Percentiles rank a stretch among this genome's conserved stretches.
Evolutionary conservation across 2,113 vertebrate species (phyloP).

Genomic region (Lepisosteus oculatus): DNA sequence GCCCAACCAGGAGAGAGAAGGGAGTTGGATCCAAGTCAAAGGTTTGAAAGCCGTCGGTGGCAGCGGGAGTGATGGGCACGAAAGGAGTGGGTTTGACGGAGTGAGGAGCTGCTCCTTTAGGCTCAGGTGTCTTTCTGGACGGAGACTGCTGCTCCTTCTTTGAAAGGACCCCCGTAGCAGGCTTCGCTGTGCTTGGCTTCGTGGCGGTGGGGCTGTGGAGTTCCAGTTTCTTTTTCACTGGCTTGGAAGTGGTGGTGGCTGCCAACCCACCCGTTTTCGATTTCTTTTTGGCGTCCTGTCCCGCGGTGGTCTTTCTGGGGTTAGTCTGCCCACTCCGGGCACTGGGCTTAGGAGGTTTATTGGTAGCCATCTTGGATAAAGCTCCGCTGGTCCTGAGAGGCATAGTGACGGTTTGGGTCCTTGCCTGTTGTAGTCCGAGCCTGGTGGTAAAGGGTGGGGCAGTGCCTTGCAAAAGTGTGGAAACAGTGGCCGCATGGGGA

Average conservation of each 20-base stretch:
- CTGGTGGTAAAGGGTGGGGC: slow-evolving; percentile 40
- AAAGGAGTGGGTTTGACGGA: slow-evolving; percentile 45
- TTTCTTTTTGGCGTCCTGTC: slow-evolving; percentile 42
- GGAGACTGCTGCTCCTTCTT: slow-evolving; percentile 33
- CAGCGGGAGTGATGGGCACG: slow-evolving; percentile 60
- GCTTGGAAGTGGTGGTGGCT: slow-evolving; percentile 31
- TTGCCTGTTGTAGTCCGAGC: slow-evolving; percentile 39
- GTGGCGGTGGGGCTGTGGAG: slow-evolving; percentile 39
- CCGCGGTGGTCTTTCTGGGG: slow-evolving; percentile 37
- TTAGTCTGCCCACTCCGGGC: slow-evolving; percentile 10
- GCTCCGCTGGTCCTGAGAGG: slow-evolving; percentile 33
- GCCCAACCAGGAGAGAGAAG: slow-evolving; percentile 71
- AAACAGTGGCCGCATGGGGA: slow-evolving; percentile 21
- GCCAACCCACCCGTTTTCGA: slow-evolving; percentile 40
- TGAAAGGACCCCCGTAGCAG: slow-evolving; percentile 6
- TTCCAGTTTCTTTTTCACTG: slow-evolving; percentile 34
- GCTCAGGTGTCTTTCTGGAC: slow-evolving; percentile 47
- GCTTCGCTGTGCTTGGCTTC: slow-evolving; percentile 19
- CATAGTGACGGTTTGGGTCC: slow-evolving; percentile 36
- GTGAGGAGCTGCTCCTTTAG: slow-evolving; percentile 35
- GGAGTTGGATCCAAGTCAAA: slow-evolving; percentile 74
- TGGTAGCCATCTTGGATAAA: slow-evolving; percentile 30
- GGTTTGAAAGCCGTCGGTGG: slow-evolving; percentile 71
- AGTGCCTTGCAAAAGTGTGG: slow-evolving; percentile 33
- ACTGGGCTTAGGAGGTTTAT: slow-evolving; percentile 36